A percentile compares a stretch with the other conserved stretches of the same genome.
Evolutionary conservation across 1,140 invertebrate genomes (phyloP).

Genomic region (Tetraneura akinire): DNA sequence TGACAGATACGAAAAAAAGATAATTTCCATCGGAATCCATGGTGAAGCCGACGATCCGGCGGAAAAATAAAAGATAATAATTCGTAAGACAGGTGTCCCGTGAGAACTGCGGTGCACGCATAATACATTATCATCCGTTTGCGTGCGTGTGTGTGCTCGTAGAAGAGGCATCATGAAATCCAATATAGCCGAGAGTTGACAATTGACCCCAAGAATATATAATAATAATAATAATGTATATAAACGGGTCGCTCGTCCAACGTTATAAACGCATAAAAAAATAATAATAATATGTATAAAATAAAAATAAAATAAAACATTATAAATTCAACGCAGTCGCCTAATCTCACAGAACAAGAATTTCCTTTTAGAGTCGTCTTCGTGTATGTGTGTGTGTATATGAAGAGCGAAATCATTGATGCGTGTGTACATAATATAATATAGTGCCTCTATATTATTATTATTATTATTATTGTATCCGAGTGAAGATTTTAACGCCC

Average conservation of each 20-base stretch:
- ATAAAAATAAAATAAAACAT: constrained; percentile 23
- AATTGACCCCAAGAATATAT: constrained; percentile 47
- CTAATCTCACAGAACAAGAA: constrained; percentile 50
- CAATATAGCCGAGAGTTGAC: constrained; percentile 49
- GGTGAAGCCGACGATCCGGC: constrained; percentile 10
- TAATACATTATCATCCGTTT: constrained; percentile 48
- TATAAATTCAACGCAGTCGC: constrained; percentile 50
- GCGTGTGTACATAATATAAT: background rate
- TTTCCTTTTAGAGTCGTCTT: constrained; percentile 50
- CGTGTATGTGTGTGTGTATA: constrained; percentile 12
- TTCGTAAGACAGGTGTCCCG: constrained; percentile 51
- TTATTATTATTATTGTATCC: background rate
- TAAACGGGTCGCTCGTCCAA: constrained; percentile 29
- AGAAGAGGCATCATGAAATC: constrained; percentile 43
- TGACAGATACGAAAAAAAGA: constrained; percentile 51
- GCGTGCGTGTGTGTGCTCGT: constrained; percentile 4
- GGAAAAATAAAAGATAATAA: constrained; percentile 51
- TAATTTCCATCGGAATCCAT: constrained; percentile 49
- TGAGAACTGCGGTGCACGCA: constrained; percentile 43
- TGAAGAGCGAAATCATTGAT: constrained; percentile 47
- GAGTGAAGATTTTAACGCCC: constrained; percentile 49
- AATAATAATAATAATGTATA: constrained; percentile 33
- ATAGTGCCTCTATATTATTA: background rate
- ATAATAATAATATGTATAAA: constrained; percentile 35
- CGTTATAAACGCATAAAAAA: constrained; percentile 45